These are phyloP conservation scores for Poeciliopsis turneri DNA, from an alignment of 2,797 vertebrate genomes.

Conservation along the genomic window DNA sequence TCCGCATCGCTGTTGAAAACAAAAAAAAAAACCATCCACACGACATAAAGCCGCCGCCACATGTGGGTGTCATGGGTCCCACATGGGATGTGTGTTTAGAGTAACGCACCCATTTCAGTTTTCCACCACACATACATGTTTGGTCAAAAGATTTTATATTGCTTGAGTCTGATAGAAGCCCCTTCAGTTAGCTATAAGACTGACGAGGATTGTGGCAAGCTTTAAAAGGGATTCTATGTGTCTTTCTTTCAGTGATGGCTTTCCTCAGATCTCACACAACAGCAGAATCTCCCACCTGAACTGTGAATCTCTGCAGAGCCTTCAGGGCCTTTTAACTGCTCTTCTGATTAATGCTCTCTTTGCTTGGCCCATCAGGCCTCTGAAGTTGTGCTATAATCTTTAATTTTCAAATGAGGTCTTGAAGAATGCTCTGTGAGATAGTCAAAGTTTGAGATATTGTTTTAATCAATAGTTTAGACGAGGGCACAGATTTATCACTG, in stretches of 20 bases:
- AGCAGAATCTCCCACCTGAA: neutral
- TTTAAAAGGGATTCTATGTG: neutral
- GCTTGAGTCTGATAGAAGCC: neutral
- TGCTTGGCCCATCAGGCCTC: neutral
- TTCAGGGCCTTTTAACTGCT: neutral
- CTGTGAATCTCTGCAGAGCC: neutral
- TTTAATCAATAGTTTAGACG: neutral
- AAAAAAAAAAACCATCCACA: neutral
- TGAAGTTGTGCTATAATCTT: neutral
- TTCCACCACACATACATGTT: neutral
- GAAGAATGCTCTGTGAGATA: neutral
- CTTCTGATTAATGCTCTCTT: neutral
- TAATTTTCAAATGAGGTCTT: neutral
- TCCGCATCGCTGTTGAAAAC: neutral
- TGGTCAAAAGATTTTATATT: neutral
- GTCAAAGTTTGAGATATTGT: neutral
- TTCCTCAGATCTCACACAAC: neutral
- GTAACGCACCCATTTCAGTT: neutral
- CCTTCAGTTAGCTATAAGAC: neutral
- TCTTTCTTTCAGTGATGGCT: neutral
- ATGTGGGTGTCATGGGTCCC: no score
- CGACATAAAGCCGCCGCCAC: neutral
- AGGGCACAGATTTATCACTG: neutral
- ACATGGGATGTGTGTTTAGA: neutral
- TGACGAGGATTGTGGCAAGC: neutral